Conservation (phyloP, 2,888 invertebrate genomes). For the Phragmatobia fuliginosa region DNA sequence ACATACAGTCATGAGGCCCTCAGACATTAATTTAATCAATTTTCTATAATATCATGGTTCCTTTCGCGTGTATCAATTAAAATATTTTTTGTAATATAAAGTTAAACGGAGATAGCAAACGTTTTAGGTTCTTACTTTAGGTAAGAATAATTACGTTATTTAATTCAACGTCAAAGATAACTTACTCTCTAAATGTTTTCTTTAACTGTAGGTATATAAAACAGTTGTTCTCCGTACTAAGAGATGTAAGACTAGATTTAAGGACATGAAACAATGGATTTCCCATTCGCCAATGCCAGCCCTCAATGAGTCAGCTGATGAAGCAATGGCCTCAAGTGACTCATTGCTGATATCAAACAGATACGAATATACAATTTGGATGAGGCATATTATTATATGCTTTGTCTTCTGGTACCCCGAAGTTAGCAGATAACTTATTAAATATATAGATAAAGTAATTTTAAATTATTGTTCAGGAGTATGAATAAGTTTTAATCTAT, state of each 20-base stretch:
- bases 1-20: background rate
- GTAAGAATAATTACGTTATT: background rate
- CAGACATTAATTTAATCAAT: background rate
- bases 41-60: background rate
- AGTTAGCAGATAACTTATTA: slow-evolving; percentile 6
- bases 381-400: slow-evolving; percentile 49
- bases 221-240: slow-evolving; percentile 20
- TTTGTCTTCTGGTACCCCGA: slow-evolving; percentile 18
- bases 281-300: slow-evolving; percentile 65
- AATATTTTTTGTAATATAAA: too few relatives aligned
- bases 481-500: background rate
- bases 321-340: slow-evolving; percentile 76
- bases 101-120: background rate
- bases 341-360: slow-evolving; percentile 73
- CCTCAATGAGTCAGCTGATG: slow-evolving; percentile 83
- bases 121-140: background rate
- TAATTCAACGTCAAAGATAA: background rate
- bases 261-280: slow-evolving; percentile 78
- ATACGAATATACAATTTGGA: slow-evolving; percentile 62
- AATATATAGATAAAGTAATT: background rate
- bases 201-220: background rate
- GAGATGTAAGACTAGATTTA: slow-evolving; percentile 55
- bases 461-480: background rate
- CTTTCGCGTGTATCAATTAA: background rate
- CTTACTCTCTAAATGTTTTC: background rate